phyloP scores from a whole-genome alignment of 2,888 invertebrate genomes.

The Gandaritis pyraliata region DNA sequence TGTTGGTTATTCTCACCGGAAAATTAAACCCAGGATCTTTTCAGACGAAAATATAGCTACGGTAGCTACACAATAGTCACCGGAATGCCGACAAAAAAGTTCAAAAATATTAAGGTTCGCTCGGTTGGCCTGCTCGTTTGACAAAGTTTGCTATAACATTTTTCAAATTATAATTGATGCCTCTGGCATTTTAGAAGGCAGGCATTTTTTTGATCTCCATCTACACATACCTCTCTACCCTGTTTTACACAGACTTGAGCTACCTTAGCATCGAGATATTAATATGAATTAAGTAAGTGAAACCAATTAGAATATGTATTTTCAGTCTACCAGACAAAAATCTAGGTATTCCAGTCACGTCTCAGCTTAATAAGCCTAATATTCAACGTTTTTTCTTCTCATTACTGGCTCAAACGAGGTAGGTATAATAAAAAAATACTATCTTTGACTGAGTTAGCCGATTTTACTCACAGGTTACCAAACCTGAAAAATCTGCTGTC shows the following conservation, averaged over 20 bases:
- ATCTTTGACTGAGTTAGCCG: too few relatives aligned
- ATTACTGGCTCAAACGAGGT: too few relatives aligned
- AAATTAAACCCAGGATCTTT: slow-evolving; percentile 38
- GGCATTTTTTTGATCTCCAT: not conserved
- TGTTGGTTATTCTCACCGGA: slow-evolving; percentile 30
- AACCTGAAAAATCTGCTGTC: too few relatives aligned
- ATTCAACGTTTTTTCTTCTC: too few relatives aligned
- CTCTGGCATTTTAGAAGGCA: not conserved
- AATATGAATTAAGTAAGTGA: too few relatives aligned
- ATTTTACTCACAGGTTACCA: too few relatives aligned
- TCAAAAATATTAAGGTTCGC: not conserved
- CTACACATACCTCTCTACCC: not conserved
- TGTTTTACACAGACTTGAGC: not conserved
- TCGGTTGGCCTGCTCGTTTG: not conserved
- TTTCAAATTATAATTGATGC: not conserved
- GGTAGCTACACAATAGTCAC: slow-evolving; percentile 19
- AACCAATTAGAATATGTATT: too few relatives aligned
- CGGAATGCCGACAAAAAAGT: not conserved
- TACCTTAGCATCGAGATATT: too few relatives aligned
- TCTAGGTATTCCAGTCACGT: too few relatives aligned
- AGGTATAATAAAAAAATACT: too few relatives aligned
- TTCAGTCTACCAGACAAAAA: too few relatives aligned
- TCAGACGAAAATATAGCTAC: slow-evolving; percentile 32
- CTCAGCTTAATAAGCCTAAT: too few relatives aligned
- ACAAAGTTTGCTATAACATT: not conserved